phyloP scores from a whole-genome alignment of 2,113 vertebrate genomes.

The Esox niger region DNA sequence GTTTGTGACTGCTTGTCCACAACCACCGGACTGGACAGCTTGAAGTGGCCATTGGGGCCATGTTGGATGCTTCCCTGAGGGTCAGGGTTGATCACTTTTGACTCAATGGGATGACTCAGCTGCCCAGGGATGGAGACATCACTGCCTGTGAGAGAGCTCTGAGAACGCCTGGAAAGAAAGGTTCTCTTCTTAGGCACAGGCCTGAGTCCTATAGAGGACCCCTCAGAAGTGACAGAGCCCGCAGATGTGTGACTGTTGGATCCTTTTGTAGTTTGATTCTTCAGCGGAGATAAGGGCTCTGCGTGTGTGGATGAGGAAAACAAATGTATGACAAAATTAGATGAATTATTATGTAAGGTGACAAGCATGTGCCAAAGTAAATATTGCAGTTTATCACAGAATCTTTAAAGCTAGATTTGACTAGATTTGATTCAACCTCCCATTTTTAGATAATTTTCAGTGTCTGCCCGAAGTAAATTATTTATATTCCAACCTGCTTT shows the following conservation, averaged over 20 bases:
- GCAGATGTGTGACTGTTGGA: constrained; percentile 53
- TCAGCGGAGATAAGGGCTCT: constrained; percentile 64
- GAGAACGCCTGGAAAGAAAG: constrained; percentile 60
- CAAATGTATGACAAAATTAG: constrained; percentile 3
- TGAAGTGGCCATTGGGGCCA: constrained; percentile 78
- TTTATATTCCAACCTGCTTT: constrained; percentile 67
- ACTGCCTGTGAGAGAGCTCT: constrained; percentile 47
- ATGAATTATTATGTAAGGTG: not conserved
- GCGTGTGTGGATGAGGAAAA: constrained; percentile 71
- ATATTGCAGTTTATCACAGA: not conserved
- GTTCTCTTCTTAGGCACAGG: constrained; percentile 89
- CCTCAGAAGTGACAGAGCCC: constrained; percentile 47
- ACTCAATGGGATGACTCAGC: constrained; percentile 32
- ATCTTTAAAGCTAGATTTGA: no score
- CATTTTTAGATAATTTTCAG: not conserved
- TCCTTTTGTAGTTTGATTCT: constrained; percentile 46
- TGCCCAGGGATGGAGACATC: constrained; percentile 40
- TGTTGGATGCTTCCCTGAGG: constrained; percentile 76
- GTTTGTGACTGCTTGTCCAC: constrained; percentile 27
- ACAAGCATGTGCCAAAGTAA: not conserved
- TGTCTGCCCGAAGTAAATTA: not conserved
- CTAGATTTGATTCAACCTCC: not conserved
- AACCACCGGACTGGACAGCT: constrained; percentile 65
- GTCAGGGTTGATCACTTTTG: constrained; percentile 44
- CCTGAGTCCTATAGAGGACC: constrained; percentile 49